Conservation (phyloP, 2,113 vertebrate genomes). For the Aegotheles bennettii region DNA sequence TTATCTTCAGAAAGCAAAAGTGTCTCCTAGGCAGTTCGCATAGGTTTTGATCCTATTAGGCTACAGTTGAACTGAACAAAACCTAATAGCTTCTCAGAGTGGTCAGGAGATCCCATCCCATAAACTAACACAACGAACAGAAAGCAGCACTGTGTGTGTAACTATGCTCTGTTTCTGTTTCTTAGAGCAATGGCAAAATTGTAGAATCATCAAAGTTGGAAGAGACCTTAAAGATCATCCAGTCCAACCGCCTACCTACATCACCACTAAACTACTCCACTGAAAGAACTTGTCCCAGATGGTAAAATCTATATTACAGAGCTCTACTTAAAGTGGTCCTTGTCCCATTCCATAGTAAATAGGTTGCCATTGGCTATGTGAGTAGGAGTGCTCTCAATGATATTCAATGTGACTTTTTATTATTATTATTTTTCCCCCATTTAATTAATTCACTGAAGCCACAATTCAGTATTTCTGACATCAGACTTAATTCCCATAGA, state of each 20-base stretch:
- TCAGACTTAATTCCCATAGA: slow-evolving; percentile 31
- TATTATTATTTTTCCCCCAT: no score
- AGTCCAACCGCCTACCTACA: no score
- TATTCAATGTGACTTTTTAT: background rate
- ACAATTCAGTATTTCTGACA: slow-evolving; percentile 17
- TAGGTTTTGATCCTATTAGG: background rate
- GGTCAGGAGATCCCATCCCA: background rate
- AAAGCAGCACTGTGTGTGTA: background rate
- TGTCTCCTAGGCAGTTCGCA: background rate
- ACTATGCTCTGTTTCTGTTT: background rate
- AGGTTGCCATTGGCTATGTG: background rate
- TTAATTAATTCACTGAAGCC: slow-evolving; percentile 30
- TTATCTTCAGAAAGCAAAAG: background rate
- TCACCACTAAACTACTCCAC: no score
- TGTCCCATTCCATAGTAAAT: background rate
- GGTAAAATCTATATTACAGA: background rate
- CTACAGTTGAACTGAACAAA: background rate
- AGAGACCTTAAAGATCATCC: no score
- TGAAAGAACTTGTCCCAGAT: background rate
- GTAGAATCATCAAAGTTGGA: no score
- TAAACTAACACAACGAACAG: background rate
- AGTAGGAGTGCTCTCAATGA: background rate
- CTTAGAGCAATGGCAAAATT: background rate
- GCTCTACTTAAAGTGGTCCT: background rate
- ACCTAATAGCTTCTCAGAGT: background rate